Evolutionary conservation across 2,888 invertebrate species (phyloP).

Genomic region (Drosophila tanythrix): DNA sequence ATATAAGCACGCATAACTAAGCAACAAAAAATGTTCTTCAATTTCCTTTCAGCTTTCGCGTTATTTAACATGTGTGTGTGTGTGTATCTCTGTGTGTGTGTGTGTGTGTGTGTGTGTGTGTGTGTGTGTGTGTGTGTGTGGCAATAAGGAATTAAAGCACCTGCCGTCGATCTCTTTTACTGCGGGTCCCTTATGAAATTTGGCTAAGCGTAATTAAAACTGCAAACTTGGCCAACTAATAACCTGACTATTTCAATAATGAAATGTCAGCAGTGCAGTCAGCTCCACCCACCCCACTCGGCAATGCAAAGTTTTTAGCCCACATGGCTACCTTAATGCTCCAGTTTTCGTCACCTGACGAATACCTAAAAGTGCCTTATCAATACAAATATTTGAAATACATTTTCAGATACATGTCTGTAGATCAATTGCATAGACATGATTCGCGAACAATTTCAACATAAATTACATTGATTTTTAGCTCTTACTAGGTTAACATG

Average conservation of each 20-base stretch:
- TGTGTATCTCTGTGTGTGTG: neutral
- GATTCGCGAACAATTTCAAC: neutral
- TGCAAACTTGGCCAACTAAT: constrained; percentile 39
- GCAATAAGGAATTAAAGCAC: too few species aligned
- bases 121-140: too few species aligned
- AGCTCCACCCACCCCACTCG: neutral
- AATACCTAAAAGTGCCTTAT: neutral
- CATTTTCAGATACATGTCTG: neutral
- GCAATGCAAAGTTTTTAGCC: neutral
- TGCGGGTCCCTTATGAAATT: neutral
- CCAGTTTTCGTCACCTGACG: neutral
- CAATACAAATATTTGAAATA: neutral
- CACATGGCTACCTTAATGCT: too few species aligned
- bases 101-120: constrained; percentile 23
- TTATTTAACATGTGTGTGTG: neutral
- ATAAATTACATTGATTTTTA: neutral
- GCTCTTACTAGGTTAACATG: neutral
- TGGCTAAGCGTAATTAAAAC: constrained; percentile 17
- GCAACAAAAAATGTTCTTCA: constrained; percentile 11
- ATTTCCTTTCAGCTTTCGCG: neutral
- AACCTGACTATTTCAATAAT: constrained; percentile 34
- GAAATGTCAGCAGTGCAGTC: constrained; percentile 17
- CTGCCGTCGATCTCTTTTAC: constrained; percentile 3
- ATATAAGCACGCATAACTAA: constrained; percentile 39
- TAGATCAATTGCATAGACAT: too few species aligned